Conservation (phyloP, 2,797 vertebrate genomes). For the Falco columbarius region DNA sequence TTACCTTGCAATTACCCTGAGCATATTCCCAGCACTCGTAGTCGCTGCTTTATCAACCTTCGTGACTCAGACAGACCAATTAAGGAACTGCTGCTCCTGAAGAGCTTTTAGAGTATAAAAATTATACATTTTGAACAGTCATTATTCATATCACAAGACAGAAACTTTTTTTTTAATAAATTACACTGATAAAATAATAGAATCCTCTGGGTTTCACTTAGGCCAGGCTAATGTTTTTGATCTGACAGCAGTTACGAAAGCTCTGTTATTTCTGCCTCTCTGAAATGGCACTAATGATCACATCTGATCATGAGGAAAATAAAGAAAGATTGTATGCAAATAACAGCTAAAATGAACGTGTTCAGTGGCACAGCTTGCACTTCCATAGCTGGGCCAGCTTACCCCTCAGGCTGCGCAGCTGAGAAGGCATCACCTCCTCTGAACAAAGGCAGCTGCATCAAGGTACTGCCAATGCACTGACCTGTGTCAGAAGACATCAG, state of each 20-base stretch:
- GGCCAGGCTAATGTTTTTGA: background rate
- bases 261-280: background rate
- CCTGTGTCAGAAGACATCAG: background rate
- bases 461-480: background rate
- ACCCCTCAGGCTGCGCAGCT: background rate
- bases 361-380: background rate
- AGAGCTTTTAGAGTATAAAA: background rate
- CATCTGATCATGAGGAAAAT: background rate
- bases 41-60: fast-evolving
- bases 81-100: background rate
- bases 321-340: background rate
- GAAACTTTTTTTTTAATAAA: background rate
- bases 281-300: background rate
- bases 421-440: background rate
- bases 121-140: background rate
- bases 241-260: background rate
- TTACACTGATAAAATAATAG: background rate
- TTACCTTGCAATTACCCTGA: background rate
- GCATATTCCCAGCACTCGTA: fast-evolving
- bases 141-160: background rate
- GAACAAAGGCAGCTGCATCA: background rate
- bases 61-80: background rate
- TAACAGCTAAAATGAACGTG: background rate
- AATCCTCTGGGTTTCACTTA: background rate
- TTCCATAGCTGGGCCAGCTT: background rate